Evolutionary conservation across 2,113 vertebrate species (phyloP).

Genomic region (Callorhinus ursinus): DNA sequence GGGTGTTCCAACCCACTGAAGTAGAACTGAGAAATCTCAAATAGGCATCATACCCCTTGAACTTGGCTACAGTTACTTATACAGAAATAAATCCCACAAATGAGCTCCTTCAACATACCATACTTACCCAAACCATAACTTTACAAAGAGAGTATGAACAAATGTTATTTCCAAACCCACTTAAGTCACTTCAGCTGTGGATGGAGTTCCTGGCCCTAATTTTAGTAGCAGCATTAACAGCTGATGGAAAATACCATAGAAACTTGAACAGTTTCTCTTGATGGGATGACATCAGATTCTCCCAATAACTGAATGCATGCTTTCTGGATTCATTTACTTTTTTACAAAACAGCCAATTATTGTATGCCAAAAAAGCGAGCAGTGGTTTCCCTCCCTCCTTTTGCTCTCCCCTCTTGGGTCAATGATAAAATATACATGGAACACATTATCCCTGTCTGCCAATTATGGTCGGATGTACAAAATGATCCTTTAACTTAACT

Average conservation of each 20-base stretch:
- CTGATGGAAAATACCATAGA: background rate
- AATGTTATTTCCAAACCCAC: slow-evolving; percentile 19
- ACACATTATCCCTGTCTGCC: slow-evolving; percentile 65
- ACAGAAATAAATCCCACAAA: slow-evolving; percentile 13
- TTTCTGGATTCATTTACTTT: background rate
- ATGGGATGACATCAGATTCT: background rate
- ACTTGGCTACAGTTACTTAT: background rate
- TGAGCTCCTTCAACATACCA: background rate
- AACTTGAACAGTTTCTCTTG: background rate
- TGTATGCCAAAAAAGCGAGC: background rate
- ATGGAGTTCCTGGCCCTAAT: background rate
- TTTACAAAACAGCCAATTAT: background rate
- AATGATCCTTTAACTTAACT: slow-evolving; percentile 74
- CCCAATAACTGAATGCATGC: background rate
- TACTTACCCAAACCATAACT: background rate
- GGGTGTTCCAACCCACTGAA: slow-evolving; percentile 9
- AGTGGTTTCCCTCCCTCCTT: background rate
- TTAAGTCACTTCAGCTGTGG: background rate
- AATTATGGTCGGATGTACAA: slow-evolving; percentile 66
- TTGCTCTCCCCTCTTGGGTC: slow-evolving; percentile 23
- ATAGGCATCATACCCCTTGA: background rate
- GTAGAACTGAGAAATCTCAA: slow-evolving; percentile 29
- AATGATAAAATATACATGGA: slow-evolving; percentile 60
- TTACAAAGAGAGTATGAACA: background rate
- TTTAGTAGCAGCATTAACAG: background rate